These are phyloP conservation scores for Acanthoscelides obtectus DNA, from an alignment of 2,888 invertebrate genomes.

Conservation along the genomic window DNA sequence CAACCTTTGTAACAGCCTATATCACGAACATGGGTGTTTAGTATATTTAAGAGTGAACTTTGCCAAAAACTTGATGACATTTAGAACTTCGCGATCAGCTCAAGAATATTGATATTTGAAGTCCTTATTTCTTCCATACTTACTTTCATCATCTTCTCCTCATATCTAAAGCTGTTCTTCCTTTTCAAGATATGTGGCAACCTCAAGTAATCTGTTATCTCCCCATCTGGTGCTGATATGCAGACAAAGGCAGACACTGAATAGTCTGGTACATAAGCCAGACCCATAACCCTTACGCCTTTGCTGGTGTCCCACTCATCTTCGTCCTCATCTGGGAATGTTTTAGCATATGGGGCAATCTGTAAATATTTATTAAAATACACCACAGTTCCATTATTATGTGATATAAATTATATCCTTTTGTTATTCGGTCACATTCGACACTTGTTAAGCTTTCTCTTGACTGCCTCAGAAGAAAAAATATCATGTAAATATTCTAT, in stretches of 20 bases:
- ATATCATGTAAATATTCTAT: no score
- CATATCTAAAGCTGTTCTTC: conserved; percentile 65
- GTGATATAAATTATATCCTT: no score
- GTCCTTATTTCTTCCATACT: conserved; percentile 38
- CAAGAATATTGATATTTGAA: not conserved
- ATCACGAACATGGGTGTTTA: no score
- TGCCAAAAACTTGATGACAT: no score
- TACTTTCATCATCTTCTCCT: conserved; percentile 57
- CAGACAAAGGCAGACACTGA: conserved; percentile 84
- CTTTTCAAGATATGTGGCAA: conserved; percentile 81
- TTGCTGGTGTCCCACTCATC: conserved; percentile 86
- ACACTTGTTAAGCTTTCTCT: no score
- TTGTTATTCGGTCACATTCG: no score
- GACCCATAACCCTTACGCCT: conserved; percentile 80
- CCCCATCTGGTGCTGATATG: conserved; percentile 82
- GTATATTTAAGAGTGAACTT: no score
- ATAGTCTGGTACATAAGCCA: conserved; percentile 84
- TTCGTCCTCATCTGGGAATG: conserved; percentile 77
- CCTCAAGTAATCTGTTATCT: conserved; percentile 85
- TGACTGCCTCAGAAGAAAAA: no score
- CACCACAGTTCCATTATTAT: no score
- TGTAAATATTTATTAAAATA: conserved; percentile 38
- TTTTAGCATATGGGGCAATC: conserved; percentile 68
- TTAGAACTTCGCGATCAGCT: no score
- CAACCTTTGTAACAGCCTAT: no score